Evolutionary conservation across 2,113 vertebrate species (phyloP), one percentile per base, ranked within the genome.

Genomic region (Eublepharis macularius): DNA sequence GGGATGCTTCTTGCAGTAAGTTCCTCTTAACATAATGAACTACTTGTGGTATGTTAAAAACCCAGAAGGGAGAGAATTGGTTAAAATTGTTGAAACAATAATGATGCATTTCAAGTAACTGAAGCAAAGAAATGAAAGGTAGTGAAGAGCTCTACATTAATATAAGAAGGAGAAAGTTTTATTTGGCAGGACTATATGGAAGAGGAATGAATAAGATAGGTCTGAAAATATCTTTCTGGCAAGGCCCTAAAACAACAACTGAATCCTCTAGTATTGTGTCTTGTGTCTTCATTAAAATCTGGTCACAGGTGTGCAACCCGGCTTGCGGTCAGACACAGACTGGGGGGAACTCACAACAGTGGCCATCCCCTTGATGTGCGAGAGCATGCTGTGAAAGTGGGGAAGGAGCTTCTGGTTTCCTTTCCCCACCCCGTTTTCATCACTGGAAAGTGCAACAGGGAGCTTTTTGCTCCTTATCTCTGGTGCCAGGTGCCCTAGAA

Each of bases 1-100:
- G 98, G 97, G 97, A 98, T 94, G 97, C 97, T 88, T 97, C 97
- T 94, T 97, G 97, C 95, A 97, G 97, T 99, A 98, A 98, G 98
- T 98, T 90, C 90, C 65, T 87, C 89, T 93, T 43, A 41, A n/a
- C 89, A 69, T 86, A 88, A 81, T 49, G 87, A 81, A 90, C 32
- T 82, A 84, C 82, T 78, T 17, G 6, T 26, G 77, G 13, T 41
- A 79, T 16, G 10, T 81, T 4, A 41, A 34, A 34, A 36, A 86
- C 45, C 60, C 88, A 81, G 79, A 72, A 49, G 14, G 29, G 12
- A 72, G 12, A 9, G n/a, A 54, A 43, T 57, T 54, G 4, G 43
- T 78, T 70, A 39, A 36, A 69, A 19, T 66, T 12, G 43, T 68
- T 84, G 47, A 77, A 77, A 54, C 26, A 36, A 4, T 17, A 54